These are phyloP conservation scores for Tragelaphus imberbis DNA, from an alignment of 2,113 vertebrate genomes.

Conservation along the genomic window DNA sequence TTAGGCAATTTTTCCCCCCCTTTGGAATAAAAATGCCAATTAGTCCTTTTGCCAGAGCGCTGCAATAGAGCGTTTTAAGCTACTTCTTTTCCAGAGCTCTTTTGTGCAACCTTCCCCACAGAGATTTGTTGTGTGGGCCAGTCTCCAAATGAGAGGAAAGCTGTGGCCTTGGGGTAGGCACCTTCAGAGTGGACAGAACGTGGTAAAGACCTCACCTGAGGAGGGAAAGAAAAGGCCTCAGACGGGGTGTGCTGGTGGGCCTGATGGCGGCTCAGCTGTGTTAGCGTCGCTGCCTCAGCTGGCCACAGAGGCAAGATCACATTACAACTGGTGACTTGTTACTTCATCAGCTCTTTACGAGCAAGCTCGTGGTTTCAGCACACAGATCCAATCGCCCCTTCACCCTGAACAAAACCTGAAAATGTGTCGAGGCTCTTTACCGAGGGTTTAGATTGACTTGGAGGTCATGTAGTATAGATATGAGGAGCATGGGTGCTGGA, in stretches of 20 bases:
- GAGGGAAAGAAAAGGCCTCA: conserved; percentile 19
- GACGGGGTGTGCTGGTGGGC: not conserved
- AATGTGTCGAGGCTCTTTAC: not conserved
- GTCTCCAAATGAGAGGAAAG: not conserved
- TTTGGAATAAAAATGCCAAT: conserved; percentile 70
- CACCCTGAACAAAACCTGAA: not conserved
- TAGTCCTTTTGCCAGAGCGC: conserved; percentile 53
- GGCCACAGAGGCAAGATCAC: not conserved
- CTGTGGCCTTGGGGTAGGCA: not conserved
- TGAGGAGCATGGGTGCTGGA: not conserved
- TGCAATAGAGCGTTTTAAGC: conserved; percentile 38
- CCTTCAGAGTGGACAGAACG: not conserved
- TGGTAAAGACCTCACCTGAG: conserved; percentile 41
- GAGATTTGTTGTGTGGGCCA: conserved; percentile 16
- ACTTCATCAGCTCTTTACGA: not conserved
- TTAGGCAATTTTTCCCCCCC: conserved; percentile 56
- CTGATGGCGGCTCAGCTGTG: not conserved
- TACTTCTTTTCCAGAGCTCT: conserved; percentile 50
- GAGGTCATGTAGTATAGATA: not conserved
- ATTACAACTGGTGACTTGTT: not conserved
- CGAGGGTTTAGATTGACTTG: not conserved
- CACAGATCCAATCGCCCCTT: not conserved
- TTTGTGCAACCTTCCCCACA: conserved; percentile 47
- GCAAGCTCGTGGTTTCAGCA: not conserved
- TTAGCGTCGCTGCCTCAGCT: not conserved